Evolutionary conservation across 2,797 vertebrate genomes (phyloP), one percentile per base, ranked within the genome.

Genomic region (Periparus ater): DNA sequence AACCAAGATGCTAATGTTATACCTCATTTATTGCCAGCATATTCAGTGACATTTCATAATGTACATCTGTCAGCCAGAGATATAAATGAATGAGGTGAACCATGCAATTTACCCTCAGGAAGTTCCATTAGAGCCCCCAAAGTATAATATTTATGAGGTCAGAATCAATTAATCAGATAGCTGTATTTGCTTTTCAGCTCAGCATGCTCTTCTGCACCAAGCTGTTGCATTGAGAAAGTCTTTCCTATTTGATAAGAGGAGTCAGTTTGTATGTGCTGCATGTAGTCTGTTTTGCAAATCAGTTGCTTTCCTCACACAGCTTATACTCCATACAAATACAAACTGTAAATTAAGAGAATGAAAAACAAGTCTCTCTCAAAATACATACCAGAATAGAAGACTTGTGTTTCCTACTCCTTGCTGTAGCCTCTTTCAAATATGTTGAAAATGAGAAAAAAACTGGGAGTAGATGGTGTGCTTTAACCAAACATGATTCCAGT

Each of bases 121-220:
- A 98, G 97, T 98, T 98, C 98, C 98, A 98, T 97, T 98, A 98
- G 98, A 98, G 98, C 97, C 98, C 97, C 98, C 96, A 96, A 98
- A 98, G 98, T 98, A 97, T 98, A 98, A 98, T 98, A 98, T 98
- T 98, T 98, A 98, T 98, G 98, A 98, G 98, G 98, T 98, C 98
- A 98, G 97, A 98, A 97, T 98, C 98, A 98, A 98, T 99, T 98
- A 98, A 98, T 99, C 98, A 99, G 96, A 96, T 97, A 97, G 96
- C 96, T 98, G 93, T 97, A 96, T 97, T 98, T 98, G 97, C 96
- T 98, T 98, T 97, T 97, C 96, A 97, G 94, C 96, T 96, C 96
- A 95, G 96, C 95, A 93, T 96, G 96, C 76, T 96, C 89, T 91
- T 94, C 91, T 96, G 89, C 62, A 93, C 74, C 97, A 97, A 97